Base-by-base conservation (phyloP, 1,140 invertebrate genomes). In the Trissolcus basalis region DNA sequence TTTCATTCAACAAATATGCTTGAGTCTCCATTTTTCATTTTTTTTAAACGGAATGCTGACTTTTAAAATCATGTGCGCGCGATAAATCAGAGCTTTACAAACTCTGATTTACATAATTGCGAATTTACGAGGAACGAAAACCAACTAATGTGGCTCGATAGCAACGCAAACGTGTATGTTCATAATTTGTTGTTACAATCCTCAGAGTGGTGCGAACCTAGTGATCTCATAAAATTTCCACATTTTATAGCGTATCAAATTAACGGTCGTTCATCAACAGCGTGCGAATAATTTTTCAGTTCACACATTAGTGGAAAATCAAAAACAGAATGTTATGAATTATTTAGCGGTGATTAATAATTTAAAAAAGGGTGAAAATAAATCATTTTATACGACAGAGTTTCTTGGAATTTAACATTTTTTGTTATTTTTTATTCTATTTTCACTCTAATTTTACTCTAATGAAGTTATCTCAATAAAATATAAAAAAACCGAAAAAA, bases 61-160 rank as follows among this genome's bases (percentile, higher is more conserved):
- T 32, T 54, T 47, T 19, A 43, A 45, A 16, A 48, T 48, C 16
- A 48, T 48, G 43, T 44, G 12, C 43, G 13, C 7, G 8, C 13
- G 13, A 44, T 44, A 44, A 44, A 44, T 44, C 43, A 44, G 11
- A 44, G 12, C 32, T 51, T 11, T 7, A 39, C 7, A 15, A 15
- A 51, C 11, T 35, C 32, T 27, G 19, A 19, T 35, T 55, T 64
- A 39, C 50, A 54, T 54, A 55, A 35, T 53, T 53, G 49, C 41
- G 45, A 44, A 63, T 53, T 45, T 53, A 36, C 39, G n/a, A 45
- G 13, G 59, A 48, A 27, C 15, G 49, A 51, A 63, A 43, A 53
- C 13, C 16, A 50, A 50, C 27, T 61, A 47, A 58, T 47, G 13
- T 48, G 43, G 32, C 1, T 27, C 15, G 44, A 45, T 58, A 58